A percentile compares a stretch with the other conserved stretches of the same genome.
phyloP scores from a whole-genome alignment of 64 coral and sea anemone genomes.

The Porites lutea region DNA sequence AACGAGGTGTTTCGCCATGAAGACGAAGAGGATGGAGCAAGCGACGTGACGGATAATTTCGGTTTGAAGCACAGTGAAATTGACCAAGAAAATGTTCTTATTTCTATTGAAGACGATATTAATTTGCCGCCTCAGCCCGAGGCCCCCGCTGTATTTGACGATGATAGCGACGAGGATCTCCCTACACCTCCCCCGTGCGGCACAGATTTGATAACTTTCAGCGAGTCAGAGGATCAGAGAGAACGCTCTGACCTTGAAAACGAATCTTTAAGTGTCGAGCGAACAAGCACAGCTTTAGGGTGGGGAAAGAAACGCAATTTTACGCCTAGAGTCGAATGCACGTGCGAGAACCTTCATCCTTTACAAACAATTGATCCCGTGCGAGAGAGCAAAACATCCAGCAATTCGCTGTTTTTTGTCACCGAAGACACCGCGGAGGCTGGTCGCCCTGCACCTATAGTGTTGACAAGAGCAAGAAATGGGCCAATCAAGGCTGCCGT shows the following conservation, averaged over 20 bases:
- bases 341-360: slow-evolving; percentile 31
- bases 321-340: slow-evolving; percentile 48
- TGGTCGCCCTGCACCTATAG: slow-evolving; percentile 61
- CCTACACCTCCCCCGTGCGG: slow-evolving; percentile 39
- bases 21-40: background rate
- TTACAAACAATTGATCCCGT: slow-evolving; percentile 8
- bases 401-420: slow-evolving; percentile 55
- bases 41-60: background rate
- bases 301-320: background rate
- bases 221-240: slow-evolving; percentile 23
- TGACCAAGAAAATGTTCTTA: slow-evolving; percentile 39
- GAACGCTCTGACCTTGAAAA: slow-evolving; percentile 25
- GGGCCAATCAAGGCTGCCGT: slow-evolving; percentile 57
- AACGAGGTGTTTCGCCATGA: slow-evolving; percentile 12
- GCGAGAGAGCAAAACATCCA: background rate
- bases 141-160: background rate
- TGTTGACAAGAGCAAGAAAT: slow-evolving; percentile 40
- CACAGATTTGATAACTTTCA: slow-evolving; percentile 64
- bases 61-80: background rate
- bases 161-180: slow-evolving; percentile 39
- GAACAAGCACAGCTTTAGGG: background rate
- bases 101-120: slow-evolving; percentile 57
- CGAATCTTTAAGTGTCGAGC: background rate
- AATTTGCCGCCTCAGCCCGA: slow-evolving; percentile 34
- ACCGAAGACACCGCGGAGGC: slow-evolving; percentile 26